A percentile compares a stretch with the other conserved stretches of the same genome.
These are phyloP conservation scores for Clepsis dumicolana DNA, from an alignment of 2,888 invertebrate species.

Conservation along the genomic window DNA sequence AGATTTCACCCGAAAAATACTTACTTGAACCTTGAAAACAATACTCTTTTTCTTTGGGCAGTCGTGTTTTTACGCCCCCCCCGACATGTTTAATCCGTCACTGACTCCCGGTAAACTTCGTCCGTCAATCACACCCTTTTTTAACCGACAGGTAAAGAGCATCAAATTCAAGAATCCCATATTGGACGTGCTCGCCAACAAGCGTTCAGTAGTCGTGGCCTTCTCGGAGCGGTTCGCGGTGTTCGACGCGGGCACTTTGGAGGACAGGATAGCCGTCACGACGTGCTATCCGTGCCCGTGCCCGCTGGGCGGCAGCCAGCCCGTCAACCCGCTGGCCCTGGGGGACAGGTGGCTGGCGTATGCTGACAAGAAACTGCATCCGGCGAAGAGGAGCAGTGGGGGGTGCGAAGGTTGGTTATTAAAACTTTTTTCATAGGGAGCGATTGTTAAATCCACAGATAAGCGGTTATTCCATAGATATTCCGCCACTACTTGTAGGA, in stretches of 20 bases:
- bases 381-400: slow-evolving; percentile 92
- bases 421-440: no score
- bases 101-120: no score
- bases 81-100: no score
- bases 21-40: no score
- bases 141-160: slow-evolving; percentile 89
- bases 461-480: no score
- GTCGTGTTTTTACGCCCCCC: no score
- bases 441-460: no score
- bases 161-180: slow-evolving; percentile 97
- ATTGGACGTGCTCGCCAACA: slow-evolving; percentile 95
- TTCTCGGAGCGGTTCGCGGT: slow-evolving; percentile 96
- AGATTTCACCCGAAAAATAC: no score
- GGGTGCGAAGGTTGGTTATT: slow-evolving; percentile 90
- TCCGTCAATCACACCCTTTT: background rate
- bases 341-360: slow-evolving; percentile 95
- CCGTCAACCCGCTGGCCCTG: slow-evolving; percentile 93
- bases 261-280: slow-evolving; percentile 94
- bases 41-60: no score
- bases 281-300: slow-evolving; percentile 96
- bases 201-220: slow-evolving; percentile 94
- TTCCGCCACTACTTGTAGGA: no score
- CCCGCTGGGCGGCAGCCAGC: slow-evolving; percentile 81
- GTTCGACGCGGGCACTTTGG: slow-evolving; percentile 95
- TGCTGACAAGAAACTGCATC: slow-evolving; percentile 94